Base-by-base conservation (phyloP, 2,113 vertebrate genomes). In the Prionailurus bengalensis region DNA sequence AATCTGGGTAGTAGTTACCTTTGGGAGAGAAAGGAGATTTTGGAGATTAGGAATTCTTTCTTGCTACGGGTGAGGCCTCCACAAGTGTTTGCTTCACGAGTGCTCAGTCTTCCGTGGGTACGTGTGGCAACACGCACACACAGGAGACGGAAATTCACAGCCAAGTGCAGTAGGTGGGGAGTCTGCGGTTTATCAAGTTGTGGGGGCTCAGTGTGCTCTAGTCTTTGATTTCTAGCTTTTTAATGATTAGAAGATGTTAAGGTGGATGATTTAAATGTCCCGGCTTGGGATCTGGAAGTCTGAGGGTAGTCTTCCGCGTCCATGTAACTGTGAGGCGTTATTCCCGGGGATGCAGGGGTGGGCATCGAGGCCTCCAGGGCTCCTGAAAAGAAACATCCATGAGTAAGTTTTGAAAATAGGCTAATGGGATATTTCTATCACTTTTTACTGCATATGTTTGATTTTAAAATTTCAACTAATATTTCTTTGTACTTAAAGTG, bases 401-500 rank as follows among this genome's bases (percentile, higher is more conserved):
- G 31, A 71, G 8, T 71, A 55, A 55, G 81, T 53, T 91, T 81
- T 82, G 42, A 79, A 89, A 91, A 78, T 36, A 66, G 86, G 39
- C 70, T 48, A 53, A 21, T 93, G 33, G 89, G 19, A 7, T 88
- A 51, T 68, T 71, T 83, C 36, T 95, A 0, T 87, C 31, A 79
- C 48, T 71, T 89, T 42, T 74, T 21, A 65, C n/a, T 81, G 10
- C 71, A 31, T 71, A 12, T 81, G 29, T 82, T 96, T 96, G 74
- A 89, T 82, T 89, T 80, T 65, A 70, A 58, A 87, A 76, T 94
- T 87, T 81, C 58, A 91, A 48, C 10, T 76, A 33, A 70, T 21
- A 80, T 66, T 94, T 93, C 17, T 80, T 92, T 91, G 19, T 74
- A 71, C 45, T 48, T 91, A 73, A 92, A 91, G 63, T 92, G 93